A percentile compares a stretch with the other conserved stretches of the same genome.
phyloP scores from a whole-genome alignment of 2,888 invertebrate species.

The Drosophila robusta region DNA sequence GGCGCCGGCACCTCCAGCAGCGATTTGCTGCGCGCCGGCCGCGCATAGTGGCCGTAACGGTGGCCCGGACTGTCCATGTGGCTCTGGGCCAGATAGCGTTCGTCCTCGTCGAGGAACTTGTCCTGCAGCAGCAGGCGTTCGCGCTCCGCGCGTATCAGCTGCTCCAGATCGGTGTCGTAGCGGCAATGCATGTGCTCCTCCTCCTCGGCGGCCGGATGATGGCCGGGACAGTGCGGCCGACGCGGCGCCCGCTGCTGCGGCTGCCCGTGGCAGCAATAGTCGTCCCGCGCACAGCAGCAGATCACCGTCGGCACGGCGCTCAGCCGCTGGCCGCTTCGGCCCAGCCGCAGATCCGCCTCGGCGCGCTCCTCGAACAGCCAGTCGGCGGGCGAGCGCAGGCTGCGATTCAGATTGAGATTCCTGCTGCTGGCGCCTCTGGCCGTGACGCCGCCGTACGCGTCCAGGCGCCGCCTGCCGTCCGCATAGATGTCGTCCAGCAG shows the following conservation, averaged over 20 bases:
- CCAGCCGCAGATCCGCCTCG: constrained; percentile 71
- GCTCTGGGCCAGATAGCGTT: constrained; percentile 77
- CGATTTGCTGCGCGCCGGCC: constrained; percentile 83
- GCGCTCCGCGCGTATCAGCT: constrained; percentile 84
- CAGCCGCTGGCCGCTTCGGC: constrained; percentile 49
- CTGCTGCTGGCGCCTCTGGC: constrained; percentile 78
- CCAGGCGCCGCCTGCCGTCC: constrained; percentile 56
- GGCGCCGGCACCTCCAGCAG: constrained; percentile 84
- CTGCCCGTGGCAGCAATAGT: constrained; percentile 83
- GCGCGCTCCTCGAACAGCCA: constrained; percentile 82
- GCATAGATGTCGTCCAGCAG: constrained; percentile 83
- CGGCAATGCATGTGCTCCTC: constrained; percentile 83
- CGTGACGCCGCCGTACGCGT: constrained; percentile 11
- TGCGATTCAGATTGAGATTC: constrained; percentile 69
- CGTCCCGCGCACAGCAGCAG: constrained; percentile 83
- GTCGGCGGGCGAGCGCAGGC: constrained; percentile 72
- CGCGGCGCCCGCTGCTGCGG: constrained; percentile 56
- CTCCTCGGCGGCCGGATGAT: constrained; percentile 83
- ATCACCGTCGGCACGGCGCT: constrained; percentile 65
- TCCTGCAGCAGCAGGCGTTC: constrained; percentile 83
- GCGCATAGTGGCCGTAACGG: constrained; percentile 60
- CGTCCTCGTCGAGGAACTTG: constrained; percentile 84
- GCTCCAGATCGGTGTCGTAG: constrained; percentile 83
- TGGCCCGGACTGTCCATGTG: constrained; percentile 46
- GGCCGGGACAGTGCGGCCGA: constrained; percentile 76